Base-by-base conservation (phyloP, 2,113 vertebrate species). In the Grus americana region DNA sequence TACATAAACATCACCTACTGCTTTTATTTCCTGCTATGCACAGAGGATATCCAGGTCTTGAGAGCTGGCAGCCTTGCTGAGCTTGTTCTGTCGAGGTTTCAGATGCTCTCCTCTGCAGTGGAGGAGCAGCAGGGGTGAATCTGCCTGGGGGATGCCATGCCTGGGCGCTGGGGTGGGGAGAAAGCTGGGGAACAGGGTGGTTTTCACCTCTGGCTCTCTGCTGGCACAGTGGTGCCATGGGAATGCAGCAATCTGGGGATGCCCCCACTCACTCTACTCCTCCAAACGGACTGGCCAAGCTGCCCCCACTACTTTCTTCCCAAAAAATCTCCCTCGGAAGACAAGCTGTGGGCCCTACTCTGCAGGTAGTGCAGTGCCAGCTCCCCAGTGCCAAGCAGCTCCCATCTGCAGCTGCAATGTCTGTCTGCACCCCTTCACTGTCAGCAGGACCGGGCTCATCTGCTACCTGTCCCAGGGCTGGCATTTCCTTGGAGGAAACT, bases 21-120 rank as follows among this genome's bases (percentile, higher is more conserved):
- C 78, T 91, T 96, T 96, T 97, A 96, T 96, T 97, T 96, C 91
- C 90, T 65, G 83, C 40, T 82, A 91, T 96, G 88, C 67, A 74
- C 1, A 3, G 70, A 93, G 61, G 68, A 44, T 86, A 58, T 75
- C 78, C 74, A 57, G 74, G 66, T 42, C 78, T 27, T 80, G 57
- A 91, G 80, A 68, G 86, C 59, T 71, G 79, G 86, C 59, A 87
- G 83, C 72, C 80, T 94, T 87, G 83, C 65, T 71, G 89, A 84
- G 76, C 12, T 86, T 84, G 61, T 84, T 18, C 65, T 78, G 38
- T 55, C 0, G 2, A 86, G 12, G 57, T 71, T 83, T 63, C 0
- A 1, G 44, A 24, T 42, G 55, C 59, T 93, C 20, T 92, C 30
- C 71, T 70, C 65, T 76, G 27, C 1, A 1, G 27, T 66, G 83